These are phyloP conservation scores for Leptothorax acervorum DNA, from an alignment of 2,888 invertebrate species.

Conservation along the genomic window DNA sequence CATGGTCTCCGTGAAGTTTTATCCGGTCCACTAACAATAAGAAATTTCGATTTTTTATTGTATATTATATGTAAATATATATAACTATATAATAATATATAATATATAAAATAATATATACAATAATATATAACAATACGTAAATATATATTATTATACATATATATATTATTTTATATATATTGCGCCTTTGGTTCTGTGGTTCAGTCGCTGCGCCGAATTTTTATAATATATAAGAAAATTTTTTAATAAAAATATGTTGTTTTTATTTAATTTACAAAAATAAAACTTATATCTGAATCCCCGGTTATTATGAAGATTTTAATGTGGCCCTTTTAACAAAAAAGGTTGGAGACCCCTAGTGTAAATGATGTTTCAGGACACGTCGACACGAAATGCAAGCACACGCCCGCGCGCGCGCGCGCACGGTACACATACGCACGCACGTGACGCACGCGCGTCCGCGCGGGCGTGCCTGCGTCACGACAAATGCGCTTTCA, in stretches of 20 bases:
- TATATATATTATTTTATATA: too few relatives aligned
- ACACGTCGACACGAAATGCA: background rate
- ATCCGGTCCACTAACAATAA: background rate
- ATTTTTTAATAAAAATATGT: background rate
- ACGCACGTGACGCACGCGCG: constrained; percentile 11
- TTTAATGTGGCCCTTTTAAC: background rate
- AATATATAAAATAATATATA: too few relatives aligned
- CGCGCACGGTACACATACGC: background rate
- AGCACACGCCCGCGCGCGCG: constrained; percentile 8
- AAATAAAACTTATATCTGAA: background rate
- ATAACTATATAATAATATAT: too few relatives aligned
- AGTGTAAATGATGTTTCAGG: constrained; percentile 5
- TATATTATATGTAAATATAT: too few relatives aligned
- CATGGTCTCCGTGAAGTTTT: background rate
- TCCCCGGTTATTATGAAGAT: background rate
- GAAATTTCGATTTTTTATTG: background rate
- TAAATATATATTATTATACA: too few relatives aligned
- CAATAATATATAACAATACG: too few relatives aligned
- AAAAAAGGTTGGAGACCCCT: background rate
- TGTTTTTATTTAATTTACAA: background rate
- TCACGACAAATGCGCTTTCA: constrained; percentile 13
- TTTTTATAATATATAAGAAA: background rate
- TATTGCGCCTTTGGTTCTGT: background rate
- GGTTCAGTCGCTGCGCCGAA: background rate
- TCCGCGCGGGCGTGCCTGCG: background rate